These are phyloP conservation scores for Globicephala melas DNA, from an alignment of 2,113 vertebrate genomes.

Conservation along the genomic window DNA sequence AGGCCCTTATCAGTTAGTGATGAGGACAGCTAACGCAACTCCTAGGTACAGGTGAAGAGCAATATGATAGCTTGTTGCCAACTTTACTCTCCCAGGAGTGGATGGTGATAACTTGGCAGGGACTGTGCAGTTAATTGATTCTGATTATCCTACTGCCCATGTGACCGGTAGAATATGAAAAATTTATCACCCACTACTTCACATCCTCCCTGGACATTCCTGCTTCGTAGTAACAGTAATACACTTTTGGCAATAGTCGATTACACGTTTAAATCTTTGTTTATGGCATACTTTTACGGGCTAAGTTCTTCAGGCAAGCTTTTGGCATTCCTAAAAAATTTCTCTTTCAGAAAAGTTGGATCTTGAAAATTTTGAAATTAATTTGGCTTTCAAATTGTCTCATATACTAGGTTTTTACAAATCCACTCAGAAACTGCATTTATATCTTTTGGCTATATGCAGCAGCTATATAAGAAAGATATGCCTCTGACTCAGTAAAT, in stretches of 20 bases:
- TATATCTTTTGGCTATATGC: background rate
- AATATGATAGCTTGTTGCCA: background rate
- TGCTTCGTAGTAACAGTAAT: background rate
- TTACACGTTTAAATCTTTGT: background rate
- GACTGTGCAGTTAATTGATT: background rate
- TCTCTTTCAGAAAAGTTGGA: background rate
- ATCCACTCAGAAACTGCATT: background rate
- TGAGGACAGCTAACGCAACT: background rate
- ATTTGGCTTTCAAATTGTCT: background rate
- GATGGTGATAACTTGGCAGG: background rate
- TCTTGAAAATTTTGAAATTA: constrained; percentile 1
- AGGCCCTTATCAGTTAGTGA: background rate
- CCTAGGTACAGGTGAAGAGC: background rate
- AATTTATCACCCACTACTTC: background rate
- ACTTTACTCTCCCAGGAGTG: background rate
- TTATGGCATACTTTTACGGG: background rate
- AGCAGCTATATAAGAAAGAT: background rate
- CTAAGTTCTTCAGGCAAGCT: background rate
- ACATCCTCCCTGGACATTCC: background rate
- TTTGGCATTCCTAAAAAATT: background rate
- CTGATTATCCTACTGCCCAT: background rate
- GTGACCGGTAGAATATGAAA: background rate
- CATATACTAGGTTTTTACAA: background rate
- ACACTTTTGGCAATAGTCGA: background rate
- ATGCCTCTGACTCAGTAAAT: background rate